Percentiles rank a stretch among this genome's conserved stretches.
phyloP scores from a whole-genome alignment of 2,888 invertebrate species.

The Alviniconcha strummeri region DNA sequence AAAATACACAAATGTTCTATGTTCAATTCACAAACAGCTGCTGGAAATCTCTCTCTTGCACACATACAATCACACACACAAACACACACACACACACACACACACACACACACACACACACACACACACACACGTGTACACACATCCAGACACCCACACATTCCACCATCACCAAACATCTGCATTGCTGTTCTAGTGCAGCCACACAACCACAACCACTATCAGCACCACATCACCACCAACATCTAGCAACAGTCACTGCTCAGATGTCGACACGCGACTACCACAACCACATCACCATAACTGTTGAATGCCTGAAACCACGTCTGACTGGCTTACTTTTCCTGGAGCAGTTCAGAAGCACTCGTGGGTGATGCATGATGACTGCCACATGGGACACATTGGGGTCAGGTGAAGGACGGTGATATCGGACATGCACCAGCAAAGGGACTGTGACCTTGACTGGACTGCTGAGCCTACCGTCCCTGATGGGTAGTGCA shows the following conservation, averaged over 20 bases:
- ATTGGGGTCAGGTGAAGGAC: conserved; percentile 39
- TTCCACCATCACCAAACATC: neutral
- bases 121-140: neutral
- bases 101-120: conserved; percentile 17
- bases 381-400: conserved; percentile 39
- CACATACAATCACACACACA: neutral
- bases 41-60: too few species aligned
- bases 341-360: conserved; percentile 38
- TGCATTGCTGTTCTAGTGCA: neutral
- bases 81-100: conserved; percentile 14
- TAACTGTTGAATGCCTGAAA: too few species aligned
- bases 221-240: neutral
- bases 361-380: conserved; percentile 43
- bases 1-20: too few species aligned
- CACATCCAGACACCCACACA: neutral
- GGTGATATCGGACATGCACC: conserved; percentile 61
- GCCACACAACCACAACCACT: neutral
- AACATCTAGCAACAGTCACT: too few species aligned
- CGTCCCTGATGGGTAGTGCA: conserved; percentile 7
- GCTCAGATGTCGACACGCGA: too few species aligned
- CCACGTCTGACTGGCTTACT: too few species aligned
- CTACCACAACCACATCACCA: too few species aligned
- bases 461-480: conserved; percentile 18
- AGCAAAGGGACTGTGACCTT: conserved; percentile 49
- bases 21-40: too few species aligned